Base-by-base conservation (phyloP, 64 coral and sea anemone genomes). In the Trachythela sp. region DNA sequence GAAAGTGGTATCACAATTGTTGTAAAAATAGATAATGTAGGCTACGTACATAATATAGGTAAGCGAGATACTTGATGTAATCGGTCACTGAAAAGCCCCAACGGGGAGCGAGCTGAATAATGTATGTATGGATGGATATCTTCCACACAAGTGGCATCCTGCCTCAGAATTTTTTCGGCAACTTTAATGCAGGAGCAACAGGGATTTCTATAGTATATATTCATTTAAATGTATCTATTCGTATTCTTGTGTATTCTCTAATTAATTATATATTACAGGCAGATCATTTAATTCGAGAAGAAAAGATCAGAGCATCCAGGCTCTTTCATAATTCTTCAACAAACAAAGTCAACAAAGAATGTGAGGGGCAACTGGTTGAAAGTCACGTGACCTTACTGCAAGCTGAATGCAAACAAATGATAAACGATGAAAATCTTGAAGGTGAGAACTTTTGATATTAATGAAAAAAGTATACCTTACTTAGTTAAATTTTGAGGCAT, bases 271-370 rank as follows among this genome's bases (percentile, higher is more conserved):
- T n/a, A 45, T 45, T 45, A 11, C 18, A 80, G 75, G 75, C 75
- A 37, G 33, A 30, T 80, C 8, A 37, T 22, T 80, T 80, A 22
- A 80, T 80, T 35, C 33, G 75, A 22, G 75, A 35, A 80, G 75
- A 80, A 80, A 2, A 36, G 33, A 37, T 80, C 33, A 35, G 75
- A 80, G 32, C 75, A 10, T 80, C 75, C 8, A 35, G 38, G 34
- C 75, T 80, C 2, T 80, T 80, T 80, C 75, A 80, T 18, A 36
- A 20, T 30, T 35, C 37, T 80, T 80, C 75, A 9, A 39, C 37
- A 30, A 80, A 39, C 37, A 80, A 80, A 80, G 33, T 80, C 14
- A 80, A 80, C 75, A 80, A 80, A 39, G 75, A 80, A 30, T 80
- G 75, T 36, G 75, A 80, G 38, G 33, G 75, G 34, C 75, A 80